Evolutionary conservation across 2,797 vertebrate genomes (phyloP).

Genomic region (Aselliscus stoliczkanus): DNA sequence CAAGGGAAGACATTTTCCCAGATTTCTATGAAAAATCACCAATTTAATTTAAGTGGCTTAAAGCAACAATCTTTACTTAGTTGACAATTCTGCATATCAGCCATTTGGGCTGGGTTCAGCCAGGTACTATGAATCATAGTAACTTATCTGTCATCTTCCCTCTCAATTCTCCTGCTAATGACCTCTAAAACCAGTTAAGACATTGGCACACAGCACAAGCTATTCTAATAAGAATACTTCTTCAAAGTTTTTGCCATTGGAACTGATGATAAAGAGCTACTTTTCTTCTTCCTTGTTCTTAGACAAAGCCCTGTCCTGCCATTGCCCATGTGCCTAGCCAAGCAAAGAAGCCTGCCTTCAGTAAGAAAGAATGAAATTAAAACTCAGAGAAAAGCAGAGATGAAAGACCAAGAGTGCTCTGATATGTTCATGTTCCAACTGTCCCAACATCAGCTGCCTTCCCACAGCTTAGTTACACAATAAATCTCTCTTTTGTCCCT

Average conservation of each 20-base stretch:
- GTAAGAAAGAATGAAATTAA: not conserved
- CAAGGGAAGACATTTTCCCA: not conserved
- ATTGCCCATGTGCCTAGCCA: not conserved
- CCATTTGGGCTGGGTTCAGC: not conserved
- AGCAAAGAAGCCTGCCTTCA: not conserved
- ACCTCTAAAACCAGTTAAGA: not conserved
- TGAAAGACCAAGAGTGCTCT: not conserved
- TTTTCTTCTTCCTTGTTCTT: not conserved
- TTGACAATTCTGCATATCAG: not conserved
- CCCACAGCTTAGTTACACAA: not conserved
- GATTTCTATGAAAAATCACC: not conserved
- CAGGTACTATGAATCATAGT: not conserved
- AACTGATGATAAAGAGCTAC: not conserved
- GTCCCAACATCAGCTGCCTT: not conserved
- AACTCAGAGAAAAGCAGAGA: not conserved
- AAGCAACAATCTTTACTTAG: not conserved
- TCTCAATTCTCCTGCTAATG: not conserved
- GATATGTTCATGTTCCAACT: not conserved
- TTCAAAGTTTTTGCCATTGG: not conserved
- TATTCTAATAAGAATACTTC: not conserved
- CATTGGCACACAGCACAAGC: not conserved
- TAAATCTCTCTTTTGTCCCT: not conserved
- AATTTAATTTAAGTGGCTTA: not conserved
- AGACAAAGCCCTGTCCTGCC: not conserved
- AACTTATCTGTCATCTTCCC: not conserved